Conservation (phyloP, 1,140 invertebrate genomes). For the Cyphomyrmex costatus region DNA sequence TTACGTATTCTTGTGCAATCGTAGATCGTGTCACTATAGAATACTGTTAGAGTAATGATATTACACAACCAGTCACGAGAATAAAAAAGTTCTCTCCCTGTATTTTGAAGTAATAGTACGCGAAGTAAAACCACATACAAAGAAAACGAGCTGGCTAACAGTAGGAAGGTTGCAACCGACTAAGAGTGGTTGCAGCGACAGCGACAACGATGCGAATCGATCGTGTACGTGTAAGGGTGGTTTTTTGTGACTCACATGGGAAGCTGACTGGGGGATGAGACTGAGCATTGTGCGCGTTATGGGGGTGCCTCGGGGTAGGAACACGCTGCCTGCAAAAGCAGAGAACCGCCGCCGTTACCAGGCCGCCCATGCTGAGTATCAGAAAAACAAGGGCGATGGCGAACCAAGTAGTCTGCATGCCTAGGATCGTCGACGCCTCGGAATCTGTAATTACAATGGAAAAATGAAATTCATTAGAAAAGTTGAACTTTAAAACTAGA, state of each 20-base stretch:
- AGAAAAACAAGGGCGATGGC: slow-evolving; percentile 90
- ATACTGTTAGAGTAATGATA: neutral
- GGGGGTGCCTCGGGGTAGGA: slow-evolving; percentile 85
- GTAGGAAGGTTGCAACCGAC: slow-evolving; percentile 38
- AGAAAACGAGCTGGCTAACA: slow-evolving; percentile 59
- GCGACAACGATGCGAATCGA: slow-evolving; percentile 49
- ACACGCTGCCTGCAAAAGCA: slow-evolving; percentile 91
- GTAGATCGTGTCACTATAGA: neutral
- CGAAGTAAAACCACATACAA: slow-evolving; percentile 49
- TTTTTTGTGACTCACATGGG: slow-evolving; percentile 84
- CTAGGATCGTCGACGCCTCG: slow-evolving; percentile 91
- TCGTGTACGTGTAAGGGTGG: slow-evolving; percentile 37
- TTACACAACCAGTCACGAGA: slow-evolving; percentile 21
- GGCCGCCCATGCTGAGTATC: slow-evolving; percentile 89
- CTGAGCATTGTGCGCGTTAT: slow-evolving; percentile 87
- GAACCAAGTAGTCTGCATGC: slow-evolving; percentile 92
- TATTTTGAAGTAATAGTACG: slow-evolving; percentile 23
- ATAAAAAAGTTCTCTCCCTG: slow-evolving; percentile 25
- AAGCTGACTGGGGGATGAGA: slow-evolving; percentile 84
- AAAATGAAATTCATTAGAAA: slow-evolving; percentile 18
- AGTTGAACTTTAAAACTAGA: neutral
- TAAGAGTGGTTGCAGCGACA: slow-evolving; percentile 43
- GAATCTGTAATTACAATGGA: slow-evolving; percentile 88
- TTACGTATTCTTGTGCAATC: neutral
- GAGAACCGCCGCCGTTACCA: slow-evolving; percentile 90